A percentile compares a stretch with the other conserved stretches of the same genome.
Conservation (phyloP, 2,113 vertebrate species). For the Clupea harengus region DNA sequence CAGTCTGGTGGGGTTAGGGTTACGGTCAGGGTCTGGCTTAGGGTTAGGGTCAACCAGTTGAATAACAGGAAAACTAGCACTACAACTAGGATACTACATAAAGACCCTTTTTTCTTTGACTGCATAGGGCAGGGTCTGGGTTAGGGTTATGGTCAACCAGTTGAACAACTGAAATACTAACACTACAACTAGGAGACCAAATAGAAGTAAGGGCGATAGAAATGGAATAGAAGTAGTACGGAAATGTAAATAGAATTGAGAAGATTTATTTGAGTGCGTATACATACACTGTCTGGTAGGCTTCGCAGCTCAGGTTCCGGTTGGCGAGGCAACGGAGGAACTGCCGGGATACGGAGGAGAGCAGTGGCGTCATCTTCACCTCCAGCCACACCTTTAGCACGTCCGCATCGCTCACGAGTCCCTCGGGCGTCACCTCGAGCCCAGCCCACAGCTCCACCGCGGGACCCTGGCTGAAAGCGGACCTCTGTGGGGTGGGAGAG, state of each 20-base stretch:
- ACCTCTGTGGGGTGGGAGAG: constrained; percentile 47
- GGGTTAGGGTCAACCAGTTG: no score
- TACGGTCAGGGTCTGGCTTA: no score
- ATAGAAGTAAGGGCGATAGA: no score
- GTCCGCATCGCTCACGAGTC: constrained; percentile 56
- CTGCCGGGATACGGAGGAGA: constrained; percentile 61
- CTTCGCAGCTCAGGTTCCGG: constrained; percentile 71
- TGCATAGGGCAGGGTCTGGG: no score
- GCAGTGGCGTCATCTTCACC: constrained; percentile 65
- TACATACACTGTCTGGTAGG: constrained; percentile 69
- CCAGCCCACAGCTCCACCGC: constrained; percentile 54
- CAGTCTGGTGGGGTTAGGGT: no score
- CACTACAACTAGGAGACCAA: no score
- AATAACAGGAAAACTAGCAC: not conserved
- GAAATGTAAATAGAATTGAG: no score
- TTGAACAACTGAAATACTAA: no score
- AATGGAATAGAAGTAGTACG: no score
- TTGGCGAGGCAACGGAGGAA: constrained; percentile 72
- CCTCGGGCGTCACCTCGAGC: constrained; percentile 29
- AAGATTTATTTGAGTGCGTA: not conserved
- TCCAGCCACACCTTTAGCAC: constrained; percentile 69
- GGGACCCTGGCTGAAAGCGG: constrained; percentile 51
- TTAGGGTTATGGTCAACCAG: no score
- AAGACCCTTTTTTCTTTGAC: no score
- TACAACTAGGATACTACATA: no score